Conservation (phyloP, 2,888 invertebrate genomes). For the Branchipolynoe longqiensis region DNA sequence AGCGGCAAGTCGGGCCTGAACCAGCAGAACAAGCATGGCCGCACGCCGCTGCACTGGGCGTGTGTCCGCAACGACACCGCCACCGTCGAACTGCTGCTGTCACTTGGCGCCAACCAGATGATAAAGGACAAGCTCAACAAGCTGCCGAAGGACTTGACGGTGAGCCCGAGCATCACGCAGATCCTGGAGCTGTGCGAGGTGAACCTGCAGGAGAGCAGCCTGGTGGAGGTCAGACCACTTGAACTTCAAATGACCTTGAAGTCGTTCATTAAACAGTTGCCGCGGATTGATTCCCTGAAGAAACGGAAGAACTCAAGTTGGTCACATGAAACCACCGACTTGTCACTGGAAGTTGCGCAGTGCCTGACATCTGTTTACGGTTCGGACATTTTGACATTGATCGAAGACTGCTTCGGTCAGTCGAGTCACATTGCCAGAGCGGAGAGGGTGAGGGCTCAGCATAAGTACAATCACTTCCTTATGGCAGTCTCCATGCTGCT, state of each 20-base stretch:
- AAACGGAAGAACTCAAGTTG: neutral
- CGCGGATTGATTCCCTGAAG: neutral
- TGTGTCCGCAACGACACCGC: slow-evolving; percentile 70
- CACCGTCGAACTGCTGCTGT: slow-evolving; percentile 70
- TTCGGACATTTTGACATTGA: neutral
- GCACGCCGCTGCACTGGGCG: slow-evolving; percentile 77
- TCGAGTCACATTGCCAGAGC: neutral
- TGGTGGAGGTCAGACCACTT: neutral
- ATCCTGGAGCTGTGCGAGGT: slow-evolving; percentile 8
- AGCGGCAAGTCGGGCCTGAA: slow-evolving; percentile 71
- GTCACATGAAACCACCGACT: too few relatives aligned
- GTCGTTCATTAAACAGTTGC: neutral
- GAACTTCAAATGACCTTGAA: slow-evolving; percentile 34
- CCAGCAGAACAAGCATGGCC: slow-evolving; percentile 71
- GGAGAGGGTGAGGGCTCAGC: neutral
- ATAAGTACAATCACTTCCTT: slow-evolving; percentile 39
- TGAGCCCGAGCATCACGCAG: slow-evolving; percentile 2
- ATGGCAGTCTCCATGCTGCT: neutral
- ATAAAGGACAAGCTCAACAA: slow-evolving; percentile 66
- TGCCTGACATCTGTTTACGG: neutral
- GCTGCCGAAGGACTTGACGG: slow-evolving; percentile 55
- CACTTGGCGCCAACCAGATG: slow-evolving; percentile 69
- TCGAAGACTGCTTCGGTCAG: slow-evolving; percentile 14
- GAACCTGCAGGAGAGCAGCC: neutral
- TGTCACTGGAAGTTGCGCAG: neutral